These are phyloP conservation scores for Aptenodytes patagonicus DNA, from an alignment of 2,113 vertebrate genomes.

Conservation along the genomic window DNA sequence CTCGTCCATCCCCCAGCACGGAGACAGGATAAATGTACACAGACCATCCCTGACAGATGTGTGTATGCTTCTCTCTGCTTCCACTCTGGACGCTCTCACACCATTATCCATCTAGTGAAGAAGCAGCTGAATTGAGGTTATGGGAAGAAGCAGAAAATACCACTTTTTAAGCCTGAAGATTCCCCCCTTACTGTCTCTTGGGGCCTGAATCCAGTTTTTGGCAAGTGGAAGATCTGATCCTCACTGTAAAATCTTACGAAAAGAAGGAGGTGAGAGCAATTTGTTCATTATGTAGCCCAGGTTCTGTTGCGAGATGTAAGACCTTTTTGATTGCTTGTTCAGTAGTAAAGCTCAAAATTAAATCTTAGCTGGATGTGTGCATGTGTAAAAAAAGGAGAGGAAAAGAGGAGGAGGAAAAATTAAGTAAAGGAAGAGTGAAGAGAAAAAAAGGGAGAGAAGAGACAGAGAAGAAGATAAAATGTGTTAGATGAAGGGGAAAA, in stretches of 20 bases:
- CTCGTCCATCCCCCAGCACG: neutral
- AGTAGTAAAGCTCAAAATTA: constrained; percentile 24
- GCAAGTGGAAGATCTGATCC: neutral
- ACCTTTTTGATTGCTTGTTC: constrained; percentile 38
- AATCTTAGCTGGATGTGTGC: neutral
- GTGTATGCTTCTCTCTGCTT: constrained; percentile 44
- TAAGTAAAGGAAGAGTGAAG: neutral
- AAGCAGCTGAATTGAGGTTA: neutral
- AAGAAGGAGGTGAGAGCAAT: neutral
- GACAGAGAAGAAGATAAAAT: neutral
- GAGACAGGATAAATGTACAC: constrained; percentile 44
- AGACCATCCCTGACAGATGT: constrained; percentile 50
- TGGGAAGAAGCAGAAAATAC: neutral
- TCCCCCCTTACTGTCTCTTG: neutral
- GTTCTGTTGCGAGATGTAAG: neutral
- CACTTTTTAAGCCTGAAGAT: constrained; percentile 18
- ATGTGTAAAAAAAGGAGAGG: neutral
- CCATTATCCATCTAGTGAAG: constrained; percentile 3
- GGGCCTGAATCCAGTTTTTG: neutral
- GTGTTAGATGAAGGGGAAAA: neutral
- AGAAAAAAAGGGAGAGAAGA: neutral
- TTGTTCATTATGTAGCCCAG: neutral
- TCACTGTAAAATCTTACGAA: neutral
- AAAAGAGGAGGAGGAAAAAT: neutral
- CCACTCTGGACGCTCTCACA: neutral